Percentiles rank a stretch among this genome's conserved stretches.
These are phyloP conservation scores for Capitella teleta DNA, from an alignment of 1,140 invertebrate species.

Conservation along the genomic window DNA sequence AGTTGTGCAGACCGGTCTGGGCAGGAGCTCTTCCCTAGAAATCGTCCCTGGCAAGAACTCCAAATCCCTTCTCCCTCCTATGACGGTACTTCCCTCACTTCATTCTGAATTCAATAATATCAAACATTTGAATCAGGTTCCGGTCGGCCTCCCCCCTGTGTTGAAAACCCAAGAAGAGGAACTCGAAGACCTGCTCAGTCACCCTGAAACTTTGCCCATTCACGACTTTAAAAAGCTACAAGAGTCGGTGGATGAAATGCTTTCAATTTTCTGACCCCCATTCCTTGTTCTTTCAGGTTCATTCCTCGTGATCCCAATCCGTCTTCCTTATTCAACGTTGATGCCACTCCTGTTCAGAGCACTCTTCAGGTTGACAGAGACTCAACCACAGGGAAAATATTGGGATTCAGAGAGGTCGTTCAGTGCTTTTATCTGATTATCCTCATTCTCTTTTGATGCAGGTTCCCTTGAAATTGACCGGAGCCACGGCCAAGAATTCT, in stretches of 20 bases:
- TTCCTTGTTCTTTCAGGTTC: constrained; percentile 42
- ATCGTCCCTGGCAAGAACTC: too few species aligned
- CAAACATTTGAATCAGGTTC: too few species aligned
- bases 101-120: too few species aligned
- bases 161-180: constrained; percentile 47
- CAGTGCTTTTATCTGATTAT: neutral
- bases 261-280: neutral
- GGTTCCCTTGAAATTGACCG: constrained; percentile 49
- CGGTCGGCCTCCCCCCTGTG: constrained; percentile 49
- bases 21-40: too few species aligned
- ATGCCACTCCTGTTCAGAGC: constrained; percentile 30
- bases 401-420: constrained; percentile 54
- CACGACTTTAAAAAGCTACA: constrained; percentile 49
- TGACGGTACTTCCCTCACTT: too few species aligned
- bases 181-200: constrained; percentile 49
- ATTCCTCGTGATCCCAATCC: constrained; percentile 46
- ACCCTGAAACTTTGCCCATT: constrained; percentile 52
- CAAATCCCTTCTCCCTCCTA: too few species aligned
- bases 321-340: constrained; percentile 41
- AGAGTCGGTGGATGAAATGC: constrained; percentile 19
- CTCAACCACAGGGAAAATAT: constrained; percentile 56
- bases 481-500: constrained; percentile 60
- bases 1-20: too few species aligned
- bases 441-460: too few species aligned
- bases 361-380: constrained; percentile 53